These are phyloP conservation scores for Conus canariensis DNA, from an alignment of 2,888 invertebrate species.

Conservation along the genomic window DNA sequence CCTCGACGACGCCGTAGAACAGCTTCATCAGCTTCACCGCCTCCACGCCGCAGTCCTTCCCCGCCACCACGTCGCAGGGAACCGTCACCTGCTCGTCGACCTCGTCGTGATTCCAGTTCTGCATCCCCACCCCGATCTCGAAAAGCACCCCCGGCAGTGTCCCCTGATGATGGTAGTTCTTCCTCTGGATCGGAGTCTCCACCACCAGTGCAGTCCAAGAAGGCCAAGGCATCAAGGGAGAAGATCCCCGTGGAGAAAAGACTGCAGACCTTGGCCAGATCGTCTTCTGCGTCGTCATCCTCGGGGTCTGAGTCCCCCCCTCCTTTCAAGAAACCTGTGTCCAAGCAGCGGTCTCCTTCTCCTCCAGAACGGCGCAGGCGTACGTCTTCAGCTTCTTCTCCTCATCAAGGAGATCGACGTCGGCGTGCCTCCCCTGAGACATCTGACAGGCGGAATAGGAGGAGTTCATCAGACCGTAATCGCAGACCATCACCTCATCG, in stretches of 20 bases:
- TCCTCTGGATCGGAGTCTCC: constrained; percentile 48
- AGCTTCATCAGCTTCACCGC: constrained; percentile 44
- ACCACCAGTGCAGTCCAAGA: constrained; percentile 37
- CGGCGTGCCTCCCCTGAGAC: neutral
- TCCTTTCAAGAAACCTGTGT: constrained; percentile 39
- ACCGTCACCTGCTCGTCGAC: constrained; percentile 44
- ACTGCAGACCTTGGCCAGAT: constrained; percentile 10
- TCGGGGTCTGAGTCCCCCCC: constrained; percentile 49
- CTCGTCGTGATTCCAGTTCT: constrained; percentile 39
- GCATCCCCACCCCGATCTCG: constrained; percentile 42
- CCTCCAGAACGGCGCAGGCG: constrained; percentile 15
- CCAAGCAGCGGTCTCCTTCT: constrained; percentile 35
- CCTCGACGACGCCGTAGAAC: constrained; percentile 43
- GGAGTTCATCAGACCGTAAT: constrained; percentile 25
- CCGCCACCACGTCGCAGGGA: constrained; percentile 49
- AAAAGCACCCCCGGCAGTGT: constrained; percentile 27
- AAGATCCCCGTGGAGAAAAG: constrained; percentile 18
- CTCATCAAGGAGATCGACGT: constrained; percentile 20
- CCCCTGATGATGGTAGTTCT: constrained; percentile 41
- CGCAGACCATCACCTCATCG: neutral
- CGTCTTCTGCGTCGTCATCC: constrained; percentile 38
- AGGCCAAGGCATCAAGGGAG: constrained; percentile 27
- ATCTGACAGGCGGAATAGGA: neutral
- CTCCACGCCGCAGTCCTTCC: constrained; percentile 48
- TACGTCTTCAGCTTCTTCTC: constrained; percentile 17